These are phyloP conservation scores for Sthenelais limicola DNA, from an alignment of 2,888 invertebrate species.

Conservation along the genomic window DNA sequence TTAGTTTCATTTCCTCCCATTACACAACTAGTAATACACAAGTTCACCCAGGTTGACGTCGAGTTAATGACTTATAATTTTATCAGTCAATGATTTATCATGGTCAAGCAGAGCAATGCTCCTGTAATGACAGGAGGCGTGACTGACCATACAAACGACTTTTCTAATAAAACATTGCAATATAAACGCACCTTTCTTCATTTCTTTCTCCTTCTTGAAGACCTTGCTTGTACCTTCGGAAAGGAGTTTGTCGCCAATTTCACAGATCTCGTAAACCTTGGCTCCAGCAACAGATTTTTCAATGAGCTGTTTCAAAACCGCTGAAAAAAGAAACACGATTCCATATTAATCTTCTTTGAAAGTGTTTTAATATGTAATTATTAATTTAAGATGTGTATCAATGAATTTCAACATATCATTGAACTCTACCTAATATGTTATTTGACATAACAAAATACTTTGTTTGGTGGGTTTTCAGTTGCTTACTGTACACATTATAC, in stretches of 20 bases:
- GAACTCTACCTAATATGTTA: too few species aligned
- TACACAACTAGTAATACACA: too few species aligned
- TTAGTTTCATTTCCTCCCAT: too few species aligned
- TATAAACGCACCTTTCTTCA: slow-evolving; percentile 85
- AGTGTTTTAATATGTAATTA: background rate
- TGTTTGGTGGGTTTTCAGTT: too few species aligned
- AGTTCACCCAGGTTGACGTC: too few species aligned
- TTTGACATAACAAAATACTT: too few species aligned
- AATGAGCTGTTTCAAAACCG: slow-evolving; percentile 89
- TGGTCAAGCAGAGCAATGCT: too few species aligned
- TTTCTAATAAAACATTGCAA: background rate
- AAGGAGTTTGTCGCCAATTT: slow-evolving; percentile 89
- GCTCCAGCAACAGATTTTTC: slow-evolving; percentile 89
- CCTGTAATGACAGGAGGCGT: too few species aligned
- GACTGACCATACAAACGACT: background rate
- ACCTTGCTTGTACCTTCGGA: slow-evolving; percentile 94
- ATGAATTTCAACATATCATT: background rate
- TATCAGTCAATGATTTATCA: too few species aligned
- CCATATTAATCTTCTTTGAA: too few species aligned
- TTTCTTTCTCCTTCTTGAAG: slow-evolving; percentile 98
- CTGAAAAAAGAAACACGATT: slow-evolving; percentile 76
- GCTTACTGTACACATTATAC: too few species aligned
- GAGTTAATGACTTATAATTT: too few species aligned
- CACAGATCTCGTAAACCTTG: slow-evolving; percentile 92
- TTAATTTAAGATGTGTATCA: background rate